phyloP scores from a whole-genome alignment of 1,140 invertebrate genomes.

The Brachionus asplanchnoidis region DNA sequence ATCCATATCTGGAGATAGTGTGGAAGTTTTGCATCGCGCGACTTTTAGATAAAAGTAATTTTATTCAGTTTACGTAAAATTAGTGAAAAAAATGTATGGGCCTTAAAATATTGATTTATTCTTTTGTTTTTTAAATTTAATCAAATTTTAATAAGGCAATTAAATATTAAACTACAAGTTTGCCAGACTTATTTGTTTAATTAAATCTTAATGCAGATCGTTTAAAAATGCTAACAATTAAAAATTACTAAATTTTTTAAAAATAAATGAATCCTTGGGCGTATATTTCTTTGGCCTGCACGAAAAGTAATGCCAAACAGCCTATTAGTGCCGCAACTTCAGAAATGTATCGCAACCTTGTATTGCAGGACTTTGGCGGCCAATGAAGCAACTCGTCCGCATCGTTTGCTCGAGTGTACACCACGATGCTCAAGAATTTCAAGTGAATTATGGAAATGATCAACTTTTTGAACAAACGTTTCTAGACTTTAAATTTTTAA shows the following conservation, averaged over 20 bases:
- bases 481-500: too few relatives aligned
- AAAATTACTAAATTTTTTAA: slow-evolving; percentile 80
- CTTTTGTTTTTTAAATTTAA: too few relatives aligned
- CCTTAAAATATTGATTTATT: too few relatives aligned
- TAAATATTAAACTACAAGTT: slow-evolving; percentile 24
- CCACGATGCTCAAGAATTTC: slow-evolving; percentile 75
- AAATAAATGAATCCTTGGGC: slow-evolving; percentile 82
- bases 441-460: slow-evolving; percentile 73
- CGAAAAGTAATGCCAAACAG: slow-evolving; percentile 75
- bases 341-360: too few relatives aligned
- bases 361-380: too few relatives aligned
- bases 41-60: too few relatives aligned
- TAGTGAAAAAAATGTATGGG: too few relatives aligned
- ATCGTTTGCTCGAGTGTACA: slow-evolving; percentile 73
- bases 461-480: slow-evolving; percentile 83
- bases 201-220: background rate
- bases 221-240: too few relatives aligned
- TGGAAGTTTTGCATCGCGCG: too few relatives aligned
- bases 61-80: too few relatives aligned
- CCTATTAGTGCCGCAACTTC: slow-evolving; percentile 73
- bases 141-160: slow-evolving; percentile 39
- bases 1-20: too few relatives aligned
- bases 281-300: slow-evolving; percentile 85
- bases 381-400: slow-evolving; percentile 53
- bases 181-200: background rate